These are phyloP conservation scores for Alloplasta piceator DNA, from an alignment of 2,888 invertebrate species.

Conservation along the genomic window DNA sequence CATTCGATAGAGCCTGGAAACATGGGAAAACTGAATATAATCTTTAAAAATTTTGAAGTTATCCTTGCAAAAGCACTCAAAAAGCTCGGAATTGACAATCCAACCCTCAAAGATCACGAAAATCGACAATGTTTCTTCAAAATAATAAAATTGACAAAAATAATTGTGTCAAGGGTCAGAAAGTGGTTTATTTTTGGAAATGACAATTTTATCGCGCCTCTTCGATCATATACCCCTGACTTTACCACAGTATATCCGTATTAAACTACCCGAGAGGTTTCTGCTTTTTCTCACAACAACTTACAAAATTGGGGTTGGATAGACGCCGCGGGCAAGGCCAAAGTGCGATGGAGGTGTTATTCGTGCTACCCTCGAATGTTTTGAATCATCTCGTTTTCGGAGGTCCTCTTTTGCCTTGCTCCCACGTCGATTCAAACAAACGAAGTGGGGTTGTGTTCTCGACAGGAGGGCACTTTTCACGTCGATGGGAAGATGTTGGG, in stretches of 20 bases:
- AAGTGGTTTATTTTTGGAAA: too few species aligned
- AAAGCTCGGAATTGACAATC: too few species aligned
- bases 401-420: constrained; percentile 3
- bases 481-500: constrained; percentile 45
- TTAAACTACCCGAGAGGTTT: constrained; percentile 68
- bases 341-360: constrained; percentile 61
- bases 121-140: too few species aligned
- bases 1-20: too few species aligned
- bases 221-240: too few species aligned
- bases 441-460: constrained; percentile 64
- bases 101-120: too few species aligned
- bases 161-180: too few species aligned
- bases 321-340: constrained; percentile 27
- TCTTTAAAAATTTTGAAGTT: too few species aligned
- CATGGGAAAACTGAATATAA: too few species aligned
- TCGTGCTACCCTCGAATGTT: constrained; percentile 65
- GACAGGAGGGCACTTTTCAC: constrained; percentile 36
- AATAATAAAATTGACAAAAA: too few species aligned
- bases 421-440: constrained; percentile 26
- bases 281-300: constrained; percentile 77
- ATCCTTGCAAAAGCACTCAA: too few species aligned
- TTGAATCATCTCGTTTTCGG: constrained; percentile 72
- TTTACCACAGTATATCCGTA: constrained; percentile 32
- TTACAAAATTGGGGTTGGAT: constrained; percentile 69
- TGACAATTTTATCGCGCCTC: too few species aligned